Conservation (phyloP, 2,888 invertebrate genomes). For the Therioaphis trifolii region DNA sequence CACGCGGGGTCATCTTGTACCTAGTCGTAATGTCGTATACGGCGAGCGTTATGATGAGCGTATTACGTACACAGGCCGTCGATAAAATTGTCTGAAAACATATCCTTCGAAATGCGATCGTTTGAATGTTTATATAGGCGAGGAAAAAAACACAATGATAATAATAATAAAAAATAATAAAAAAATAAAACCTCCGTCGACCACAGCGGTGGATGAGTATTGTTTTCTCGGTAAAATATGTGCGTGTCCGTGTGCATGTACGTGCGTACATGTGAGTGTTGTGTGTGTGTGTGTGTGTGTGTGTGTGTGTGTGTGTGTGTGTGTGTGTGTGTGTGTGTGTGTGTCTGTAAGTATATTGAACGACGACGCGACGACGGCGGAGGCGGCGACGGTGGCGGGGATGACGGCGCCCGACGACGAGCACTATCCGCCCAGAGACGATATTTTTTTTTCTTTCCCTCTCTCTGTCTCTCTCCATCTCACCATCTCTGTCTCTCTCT, state of each 20-base stretch:
- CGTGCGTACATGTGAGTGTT: too few relatives aligned
- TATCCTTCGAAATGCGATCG: background rate
- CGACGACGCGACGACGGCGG: background rate
- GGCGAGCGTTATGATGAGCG: background rate
- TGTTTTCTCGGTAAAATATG: too few relatives aligned
- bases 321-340: too few relatives aligned
- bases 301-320: too few relatives aligned
- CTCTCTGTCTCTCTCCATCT: too few relatives aligned
- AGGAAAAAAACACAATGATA: too few relatives aligned
- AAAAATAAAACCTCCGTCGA: background rate
- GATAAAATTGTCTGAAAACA: background rate
- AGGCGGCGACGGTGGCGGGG: background rate
- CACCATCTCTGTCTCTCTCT: background rate
- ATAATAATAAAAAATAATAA: too few relatives aligned
- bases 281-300: too few relatives aligned
- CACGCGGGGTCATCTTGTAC: background rate
- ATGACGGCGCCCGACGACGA: conserved; percentile 10
- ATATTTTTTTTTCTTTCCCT: too few relatives aligned
- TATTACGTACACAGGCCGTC: background rate
- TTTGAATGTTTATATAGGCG: too few relatives aligned
- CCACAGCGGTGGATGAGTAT: background rate
- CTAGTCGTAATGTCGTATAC: background rate
- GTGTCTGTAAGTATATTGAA: conserved; percentile 1
- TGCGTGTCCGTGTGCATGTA: too few relatives aligned
- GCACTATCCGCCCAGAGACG: too few relatives aligned